Evolutionary conservation across 2,113 vertebrate genomes (phyloP), one percentile per base, ranked within the genome.

Genomic region (Sisor rabdophorus): DNA sequence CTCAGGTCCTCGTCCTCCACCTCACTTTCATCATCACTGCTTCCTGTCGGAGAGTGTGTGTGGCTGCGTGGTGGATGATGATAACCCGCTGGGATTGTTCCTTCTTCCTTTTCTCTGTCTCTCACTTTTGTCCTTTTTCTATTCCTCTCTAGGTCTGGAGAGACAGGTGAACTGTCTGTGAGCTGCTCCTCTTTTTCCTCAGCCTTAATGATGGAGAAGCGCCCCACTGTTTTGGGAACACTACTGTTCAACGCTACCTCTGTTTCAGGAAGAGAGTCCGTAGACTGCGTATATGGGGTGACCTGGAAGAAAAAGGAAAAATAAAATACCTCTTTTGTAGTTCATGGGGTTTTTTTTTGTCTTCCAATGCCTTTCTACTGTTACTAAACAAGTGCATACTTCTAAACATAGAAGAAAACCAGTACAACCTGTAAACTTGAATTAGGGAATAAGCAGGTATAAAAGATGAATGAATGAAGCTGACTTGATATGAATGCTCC

Each of bases 1-100:
- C 89, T 93, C 65, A 96, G 87, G 67, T 94, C 94, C 79, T 95
- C 94, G 73, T 95, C 93, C 82, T 95, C 95, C 75, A 94, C 83
- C 83, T 95, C 94, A 10, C 93, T 93, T 67, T 93, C 93, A 79
- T 94, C 94, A 65, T 94, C 94, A 20, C 94, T 96, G 86, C 91
- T 93, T 88, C 92, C 93, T 19, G 91, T 87, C 3, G 94, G 93
- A 15, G 94, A 95, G 68, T 93, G 92, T 0, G 90, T 92, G 76
- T 94, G 94, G 71, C 81, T 80, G 81, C 59, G 86, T 80, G 76
- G 71, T 77, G 55, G 87, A 80, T 44, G 81, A 59, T 76, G 82
- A 61, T 79, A 83, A 84, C 78, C 73, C 64, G 76, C 84, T 72
- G 84, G 81, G 8, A 80, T 82, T 86, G 85, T 88, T 81, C 87